Evolutionary conservation across 2,113 vertebrate genomes (phyloP), one percentile per base, ranked within the genome.

Genomic region (Pan paniscus): DNA sequence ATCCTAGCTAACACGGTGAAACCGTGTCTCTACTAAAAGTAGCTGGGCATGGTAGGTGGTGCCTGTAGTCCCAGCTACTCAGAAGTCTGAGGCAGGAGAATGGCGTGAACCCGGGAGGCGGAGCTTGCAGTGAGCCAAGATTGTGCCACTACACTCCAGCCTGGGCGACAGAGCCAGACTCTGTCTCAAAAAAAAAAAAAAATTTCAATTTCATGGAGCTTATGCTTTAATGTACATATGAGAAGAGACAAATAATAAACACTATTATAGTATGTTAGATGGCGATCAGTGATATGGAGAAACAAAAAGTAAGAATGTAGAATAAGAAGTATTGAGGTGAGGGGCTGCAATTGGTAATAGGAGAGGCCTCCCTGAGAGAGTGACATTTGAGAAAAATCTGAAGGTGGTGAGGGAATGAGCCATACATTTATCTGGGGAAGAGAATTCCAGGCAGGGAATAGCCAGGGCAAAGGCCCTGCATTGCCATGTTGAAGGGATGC

Each of bases 381-480:
- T 96, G 46, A 68, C 40, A 81, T 81, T 81, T 81, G 89, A 82
- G 78, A 94, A 76, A 72, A 46, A 94, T 57, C 61, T 80, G 79
- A 90, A 48, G 61, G 40, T 81, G 73, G 20, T 80, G 27, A 89
- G 48, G 30, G 30, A 82, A 86, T 82, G 43, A 83, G 76, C 27
- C 46, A 27, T 59, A 17, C 68, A 57, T 82, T 83, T 72, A 67
- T 43, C n/a, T 50, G 57, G 30, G 23, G 40, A 70, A 57, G 27
- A 90, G 6, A 81, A 88, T 81, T 55, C 35, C 32, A 90, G 46
- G 25, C 25, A 7, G 43, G 72, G 50, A 78, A 40, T 2, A 94
- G 67, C 61, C 43, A 50, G n/a, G 52, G 25, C 25, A 70, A 92
- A 94, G 83, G 64, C 25, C 48, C 50, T 70, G 79, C 10, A 18